Base-by-base conservation (phyloP, 2,888 invertebrate genomes). In the Resseliella maxima region DNA sequence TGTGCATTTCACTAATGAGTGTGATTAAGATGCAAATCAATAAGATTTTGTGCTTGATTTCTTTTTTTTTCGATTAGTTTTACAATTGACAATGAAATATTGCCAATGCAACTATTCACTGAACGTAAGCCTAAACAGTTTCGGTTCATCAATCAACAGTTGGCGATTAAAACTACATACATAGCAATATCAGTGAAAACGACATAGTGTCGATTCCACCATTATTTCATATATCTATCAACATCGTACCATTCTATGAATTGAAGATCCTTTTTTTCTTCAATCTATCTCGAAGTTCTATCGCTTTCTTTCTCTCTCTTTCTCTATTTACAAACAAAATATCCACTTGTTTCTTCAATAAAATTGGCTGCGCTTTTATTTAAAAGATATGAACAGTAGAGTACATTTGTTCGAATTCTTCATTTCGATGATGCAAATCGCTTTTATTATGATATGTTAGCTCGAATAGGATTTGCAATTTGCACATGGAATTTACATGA, bases 141-240 rank as follows among this genome's bases (percentile, higher is more conserved):
- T 59, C 59, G 27, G 59, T 59, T n/a, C n/a, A 59, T 59, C 59
- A 59, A 59, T n/a, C 59, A 59, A 59, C 59, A 59, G 59, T 59
- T 59, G 59, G 59, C 59, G 27, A 59, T 59, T 59, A 59, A 50
- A 50, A 5, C 59, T 59, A 59, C 59, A 50, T 50, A n/a, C 27
- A 59, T 59, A 24, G 27, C 59, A 59, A 59, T 59, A 59, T 59
- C 59, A 27, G 27, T 59, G 59, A 59, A 59, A 24, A 24, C 59
- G 18, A 59, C 2, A 24, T 15, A 24, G 5, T 24, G 5, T 59
- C 24, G 59, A 59, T 59, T 59, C 18, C 59, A 59, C 59, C 24
- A 59, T 15, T 12, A 24, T 59, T 18, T 18, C 21, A 18, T 59
- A 59, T 3, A 59, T 59, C 59, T 59, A 59, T 59, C 59, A 59